These are phyloP conservation scores for Oncorhynchus tshawytscha DNA, from an alignment of 2,113 vertebrate genomes.

Conservation along the genomic window DNA sequence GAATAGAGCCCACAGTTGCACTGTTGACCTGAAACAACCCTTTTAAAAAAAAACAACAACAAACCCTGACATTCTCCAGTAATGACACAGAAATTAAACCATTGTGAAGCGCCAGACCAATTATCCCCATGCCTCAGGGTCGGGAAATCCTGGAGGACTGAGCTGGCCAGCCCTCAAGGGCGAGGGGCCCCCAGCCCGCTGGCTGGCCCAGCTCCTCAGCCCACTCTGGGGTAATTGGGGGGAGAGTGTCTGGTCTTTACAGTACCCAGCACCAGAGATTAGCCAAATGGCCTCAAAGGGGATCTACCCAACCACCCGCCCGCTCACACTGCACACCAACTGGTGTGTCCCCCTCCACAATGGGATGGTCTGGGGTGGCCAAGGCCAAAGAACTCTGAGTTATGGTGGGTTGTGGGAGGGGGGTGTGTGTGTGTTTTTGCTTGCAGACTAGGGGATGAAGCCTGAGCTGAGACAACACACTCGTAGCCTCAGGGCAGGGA, in stretches of 20 bases:
- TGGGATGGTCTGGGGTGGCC: too few relatives aligned
- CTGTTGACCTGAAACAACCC: neutral
- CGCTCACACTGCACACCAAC: neutral
- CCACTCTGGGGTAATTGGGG: too few relatives aligned
- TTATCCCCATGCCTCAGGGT: neutral
- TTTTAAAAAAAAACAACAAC: neutral
- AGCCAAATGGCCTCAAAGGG: slow-evolving; percentile 22
- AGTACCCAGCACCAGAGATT: slow-evolving; percentile 5
- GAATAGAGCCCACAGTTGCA: too few relatives aligned
- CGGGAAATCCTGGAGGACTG: too few relatives aligned
- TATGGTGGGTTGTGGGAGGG: neutral
- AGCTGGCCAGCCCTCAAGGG: neutral
- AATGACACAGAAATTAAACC: neutral
- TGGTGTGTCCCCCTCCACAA: neutral
- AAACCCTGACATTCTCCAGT: neutral
- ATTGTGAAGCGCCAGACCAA: slow-evolving; percentile 2
- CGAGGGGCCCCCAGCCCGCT: neutral
- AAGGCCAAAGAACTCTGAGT: neutral
- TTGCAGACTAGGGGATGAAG: neutral
- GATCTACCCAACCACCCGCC: neutral
- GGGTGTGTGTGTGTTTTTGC: neutral
- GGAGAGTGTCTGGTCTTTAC: too few relatives aligned
- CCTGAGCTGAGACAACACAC: neutral
- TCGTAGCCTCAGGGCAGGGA: slow-evolving; percentile 17
- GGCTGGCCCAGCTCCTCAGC: too few relatives aligned